Evolutionary conservation across 2,113 vertebrate genomes (phyloP).

Genomic region (Cyphomyrus discorhynchus): DNA sequence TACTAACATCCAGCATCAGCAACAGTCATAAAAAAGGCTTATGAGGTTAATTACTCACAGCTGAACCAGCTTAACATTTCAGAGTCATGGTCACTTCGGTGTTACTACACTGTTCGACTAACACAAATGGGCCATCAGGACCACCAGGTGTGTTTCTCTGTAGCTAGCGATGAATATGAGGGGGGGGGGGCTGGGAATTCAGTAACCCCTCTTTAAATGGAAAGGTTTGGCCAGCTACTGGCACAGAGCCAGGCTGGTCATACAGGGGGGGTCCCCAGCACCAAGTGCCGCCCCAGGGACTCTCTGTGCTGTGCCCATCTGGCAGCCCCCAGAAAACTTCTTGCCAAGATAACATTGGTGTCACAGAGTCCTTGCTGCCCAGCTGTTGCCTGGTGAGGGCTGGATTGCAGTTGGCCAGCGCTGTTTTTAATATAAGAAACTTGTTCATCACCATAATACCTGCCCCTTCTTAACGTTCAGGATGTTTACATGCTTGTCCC

Average conservation of each 20-base stretch:
- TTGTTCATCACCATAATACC: slow-evolving; percentile 47
- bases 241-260: slow-evolving; percentile 24
- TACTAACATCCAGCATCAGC: neutral
- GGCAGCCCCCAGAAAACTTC: slow-evolving; percentile 30
- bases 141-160: slow-evolving; percentile 27
- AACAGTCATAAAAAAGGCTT: neutral
- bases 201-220: slow-evolving; percentile 47
- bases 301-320: slow-evolving; percentile 41
- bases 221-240: slow-evolving; percentile 34
- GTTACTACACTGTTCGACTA: neutral
- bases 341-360: slow-evolving; percentile 48
- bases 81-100: neutral
- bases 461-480: slow-evolving; percentile 31
- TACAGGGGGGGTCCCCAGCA: slow-evolving; percentile 33
- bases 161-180: neutral
- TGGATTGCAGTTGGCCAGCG: slow-evolving; percentile 56
- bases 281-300: slow-evolving; percentile 41
- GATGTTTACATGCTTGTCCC: neutral
- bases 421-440: slow-evolving; percentile 60
- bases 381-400: slow-evolving; percentile 58
- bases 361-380: slow-evolving; percentile 59
- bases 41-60: neutral
- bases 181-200: slow-evolving; percentile 26
- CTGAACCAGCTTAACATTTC: neutral
- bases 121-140: slow-evolving; percentile 29